Percentiles rank a stretch among this genome's conserved stretches.
phyloP scores from a whole-genome alignment of 2,888 invertebrate species.

The Drosophila ochracea region DNA sequence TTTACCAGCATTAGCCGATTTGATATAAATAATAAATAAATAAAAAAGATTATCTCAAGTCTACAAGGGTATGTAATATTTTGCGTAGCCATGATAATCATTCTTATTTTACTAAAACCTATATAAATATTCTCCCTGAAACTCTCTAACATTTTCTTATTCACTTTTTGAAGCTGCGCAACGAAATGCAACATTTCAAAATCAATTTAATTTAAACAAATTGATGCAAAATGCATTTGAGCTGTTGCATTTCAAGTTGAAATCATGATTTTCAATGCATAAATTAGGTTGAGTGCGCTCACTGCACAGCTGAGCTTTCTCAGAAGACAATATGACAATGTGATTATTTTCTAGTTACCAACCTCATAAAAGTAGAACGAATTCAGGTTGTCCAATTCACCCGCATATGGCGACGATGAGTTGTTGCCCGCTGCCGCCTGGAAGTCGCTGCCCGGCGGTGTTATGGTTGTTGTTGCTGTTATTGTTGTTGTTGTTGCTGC shows the following conservation, averaged over 20 bases:
- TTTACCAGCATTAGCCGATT: background rate
- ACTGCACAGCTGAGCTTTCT: slow-evolving; percentile 22
- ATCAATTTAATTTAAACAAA: slow-evolving; percentile 34
- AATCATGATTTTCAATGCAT: slow-evolving; percentile 48
- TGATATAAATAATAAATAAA: background rate
- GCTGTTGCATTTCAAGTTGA: slow-evolving; percentile 34
- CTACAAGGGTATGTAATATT: background rate
- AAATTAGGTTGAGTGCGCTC: slow-evolving; percentile 39
- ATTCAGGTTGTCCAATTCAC: slow-evolving; percentile 81
- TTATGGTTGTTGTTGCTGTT: slow-evolving; percentile 36
- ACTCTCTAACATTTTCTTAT: background rate
- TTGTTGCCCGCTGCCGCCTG: slow-evolving; percentile 44
- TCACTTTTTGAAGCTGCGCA: background rate
- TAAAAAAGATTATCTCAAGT: background rate
- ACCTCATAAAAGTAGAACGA: slow-evolving; percentile 85
- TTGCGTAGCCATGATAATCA: background rate
- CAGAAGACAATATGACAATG: slow-evolving; percentile 9
- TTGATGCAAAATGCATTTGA: slow-evolving; percentile 27
- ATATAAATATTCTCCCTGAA: background rate
- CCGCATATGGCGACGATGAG: slow-evolving; percentile 51
- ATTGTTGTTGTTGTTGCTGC: slow-evolving; percentile 50
- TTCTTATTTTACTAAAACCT: background rate
- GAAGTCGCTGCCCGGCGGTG: slow-evolving; percentile 44
- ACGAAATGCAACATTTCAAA: background rate
- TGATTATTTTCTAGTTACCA: slow-evolving; percentile 14